Conservation (phyloP, 2,797 vertebrate genomes). For the Urocyon cinereoargenteus region DNA sequence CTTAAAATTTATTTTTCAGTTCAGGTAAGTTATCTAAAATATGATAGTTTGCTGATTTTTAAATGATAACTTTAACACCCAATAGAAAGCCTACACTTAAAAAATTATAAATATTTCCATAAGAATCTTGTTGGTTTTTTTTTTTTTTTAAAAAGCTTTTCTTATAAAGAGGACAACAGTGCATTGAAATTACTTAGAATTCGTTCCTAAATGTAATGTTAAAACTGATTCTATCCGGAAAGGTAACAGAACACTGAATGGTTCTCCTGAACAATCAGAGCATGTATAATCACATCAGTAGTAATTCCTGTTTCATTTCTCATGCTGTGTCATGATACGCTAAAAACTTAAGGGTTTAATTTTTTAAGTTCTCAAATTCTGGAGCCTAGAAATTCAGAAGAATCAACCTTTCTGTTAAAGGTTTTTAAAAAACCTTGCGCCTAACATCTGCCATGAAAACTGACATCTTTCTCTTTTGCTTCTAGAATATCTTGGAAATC, state of each 20-base stretch:
- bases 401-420: constrained; percentile 18
- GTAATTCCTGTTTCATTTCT: constrained; percentile 31
- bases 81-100: constrained; percentile 36
- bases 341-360: constrained; percentile 39
- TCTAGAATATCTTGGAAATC: constrained; percentile 87
- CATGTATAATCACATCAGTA: not conserved
- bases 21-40: constrained; percentile 54
- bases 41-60: constrained; percentile 7
- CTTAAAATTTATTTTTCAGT: constrained; percentile 51
- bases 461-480: constrained; percentile 29
- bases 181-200: constrained; percentile 43
- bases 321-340: constrained; percentile 9
- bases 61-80: constrained; percentile 8
- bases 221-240: not conserved
- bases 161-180: constrained; percentile 45
- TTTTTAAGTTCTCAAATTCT: constrained; percentile 43
- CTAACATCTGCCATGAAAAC: constrained; percentile 25
- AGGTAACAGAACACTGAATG: constrained; percentile 9
- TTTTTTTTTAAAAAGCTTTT: constrained; percentile 61
- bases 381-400: constrained; percentile 33
- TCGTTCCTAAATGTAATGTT: constrained; percentile 46
- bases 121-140: constrained; percentile 6
- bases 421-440: not conserved
- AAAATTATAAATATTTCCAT: constrained; percentile 38
- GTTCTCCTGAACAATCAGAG: not conserved